Evolutionary conservation across 2,797 vertebrate species (phyloP).

Genomic region (Australoheros facetus): DNA sequence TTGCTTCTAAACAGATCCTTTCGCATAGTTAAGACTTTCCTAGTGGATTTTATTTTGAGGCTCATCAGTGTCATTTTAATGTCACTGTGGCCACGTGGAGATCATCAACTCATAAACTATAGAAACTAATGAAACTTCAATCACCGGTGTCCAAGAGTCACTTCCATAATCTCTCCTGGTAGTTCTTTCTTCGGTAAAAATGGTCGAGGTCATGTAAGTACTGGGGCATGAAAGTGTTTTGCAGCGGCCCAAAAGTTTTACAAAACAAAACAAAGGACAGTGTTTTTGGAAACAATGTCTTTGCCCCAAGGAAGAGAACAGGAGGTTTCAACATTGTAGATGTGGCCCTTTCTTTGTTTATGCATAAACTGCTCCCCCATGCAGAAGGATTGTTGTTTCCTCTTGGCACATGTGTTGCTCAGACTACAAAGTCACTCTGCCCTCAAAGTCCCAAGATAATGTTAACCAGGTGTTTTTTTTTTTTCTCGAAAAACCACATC

Average conservation of each 20-base stretch:
- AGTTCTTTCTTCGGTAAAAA: constrained; percentile 19
- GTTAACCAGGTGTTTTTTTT: constrained; percentile 57
- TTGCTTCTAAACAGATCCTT: background rate
- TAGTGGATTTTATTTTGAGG: background rate
- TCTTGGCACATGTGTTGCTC: constrained; percentile 47
- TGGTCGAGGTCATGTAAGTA: constrained; percentile 16
- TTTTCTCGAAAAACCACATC: constrained; percentile 14
- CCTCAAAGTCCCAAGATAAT: constrained; percentile 52
- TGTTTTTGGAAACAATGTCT: constrained; percentile 55
- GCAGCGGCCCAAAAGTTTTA: constrained; percentile 5
- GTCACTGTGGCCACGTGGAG: background rate
- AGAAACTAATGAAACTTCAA: background rate
- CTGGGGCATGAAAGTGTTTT: background rate
- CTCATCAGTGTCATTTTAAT: background rate
- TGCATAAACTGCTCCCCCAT: constrained; percentile 5
- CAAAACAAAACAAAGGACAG: constrained; percentile 36
- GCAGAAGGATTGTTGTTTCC: constrained; percentile 32
- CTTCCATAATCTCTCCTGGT: constrained; percentile 14
- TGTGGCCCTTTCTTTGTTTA: constrained; percentile 54
- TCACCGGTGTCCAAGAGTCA: background rate
- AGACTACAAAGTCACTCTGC: constrained; percentile 40
- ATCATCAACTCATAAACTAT: background rate
- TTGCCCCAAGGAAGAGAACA: constrained; percentile 38
- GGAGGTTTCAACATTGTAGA: constrained; percentile 30
- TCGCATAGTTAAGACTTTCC: background rate